phyloP scores from a whole-genome alignment of 1,140 invertebrate species.

The Euura lappo region DNA sequence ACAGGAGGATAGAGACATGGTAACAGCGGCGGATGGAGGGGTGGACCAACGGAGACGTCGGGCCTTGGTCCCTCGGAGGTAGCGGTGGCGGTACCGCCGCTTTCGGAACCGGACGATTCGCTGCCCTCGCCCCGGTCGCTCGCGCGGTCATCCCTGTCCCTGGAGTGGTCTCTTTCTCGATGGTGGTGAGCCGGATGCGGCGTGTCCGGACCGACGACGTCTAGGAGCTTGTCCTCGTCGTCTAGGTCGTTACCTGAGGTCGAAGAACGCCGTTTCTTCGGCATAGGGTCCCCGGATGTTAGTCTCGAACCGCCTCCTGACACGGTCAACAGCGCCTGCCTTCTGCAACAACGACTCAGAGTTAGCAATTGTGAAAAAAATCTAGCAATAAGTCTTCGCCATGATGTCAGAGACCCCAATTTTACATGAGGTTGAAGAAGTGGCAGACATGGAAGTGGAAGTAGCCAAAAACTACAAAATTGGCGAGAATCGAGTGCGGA shows the following conservation, averaged over 20 bases:
- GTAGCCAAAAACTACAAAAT: too few relatives aligned
- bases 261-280: conserved; percentile 72
- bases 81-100: conserved; percentile 60
- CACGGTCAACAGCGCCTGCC: conserved; percentile 59
- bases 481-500: too few relatives aligned
- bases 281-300: conserved; percentile 67
- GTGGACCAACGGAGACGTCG: conserved; percentile 86
- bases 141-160: conserved; percentile 53
- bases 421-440: too few relatives aligned
- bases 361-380: conserved; percentile 48
- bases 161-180: conserved; percentile 54
- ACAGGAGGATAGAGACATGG: conserved; percentile 87
- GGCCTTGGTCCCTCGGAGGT: conserved; percentile 74
- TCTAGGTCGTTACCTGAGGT: conserved; percentile 66
- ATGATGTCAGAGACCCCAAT: too few relatives aligned
- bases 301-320: conserved; percentile 56
- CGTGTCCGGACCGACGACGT: conserved; percentile 86
- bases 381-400: neutral
- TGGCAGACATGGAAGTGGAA: too few relatives aligned
- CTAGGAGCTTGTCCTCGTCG: conserved; percentile 85
- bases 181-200: conserved; percentile 68
- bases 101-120: conserved; percentile 59
- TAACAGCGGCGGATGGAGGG: conserved; percentile 83
- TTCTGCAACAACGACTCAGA: conserved; percentile 69
- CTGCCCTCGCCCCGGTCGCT: conserved; percentile 59